phyloP scores from a whole-genome alignment of 2,797 vertebrate genomes.

The Notolabrus celidotus region DNA sequence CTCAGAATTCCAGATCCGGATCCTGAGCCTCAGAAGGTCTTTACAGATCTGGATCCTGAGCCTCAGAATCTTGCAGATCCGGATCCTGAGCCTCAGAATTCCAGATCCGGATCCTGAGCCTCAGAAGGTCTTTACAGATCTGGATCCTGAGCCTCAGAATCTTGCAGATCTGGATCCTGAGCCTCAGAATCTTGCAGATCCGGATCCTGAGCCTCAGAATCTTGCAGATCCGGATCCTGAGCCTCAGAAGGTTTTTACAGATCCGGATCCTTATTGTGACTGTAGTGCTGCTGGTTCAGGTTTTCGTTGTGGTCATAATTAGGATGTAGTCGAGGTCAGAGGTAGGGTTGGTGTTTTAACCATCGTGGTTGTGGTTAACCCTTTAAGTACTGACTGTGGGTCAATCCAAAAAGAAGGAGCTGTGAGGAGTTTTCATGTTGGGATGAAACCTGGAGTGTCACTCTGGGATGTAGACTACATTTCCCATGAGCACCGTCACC shows the following conservation, averaged over 20 bases:
- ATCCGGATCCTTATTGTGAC: conserved; percentile 30
- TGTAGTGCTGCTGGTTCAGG: conserved; percentile 43
- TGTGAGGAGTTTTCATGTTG: too few species aligned
- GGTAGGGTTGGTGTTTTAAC: conserved; percentile 31
- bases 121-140: conserved; percentile 21
- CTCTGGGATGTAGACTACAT: too few species aligned
- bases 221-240: conserved; percentile 32
- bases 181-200: conserved; percentile 19
- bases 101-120: conserved; percentile 29
- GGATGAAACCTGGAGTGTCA: too few species aligned
- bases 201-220: conserved; percentile 11
- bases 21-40: too few species aligned
- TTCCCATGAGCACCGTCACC: too few species aligned
- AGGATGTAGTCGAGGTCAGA: conserved; percentile 50
- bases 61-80: conserved; percentile 18
- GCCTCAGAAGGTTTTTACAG: conserved; percentile 13
- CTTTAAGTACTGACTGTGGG: conserved; percentile 39
- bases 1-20: conserved; percentile 22
- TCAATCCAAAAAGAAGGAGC: conserved; percentile 3
- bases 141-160: conserved; percentile 11
- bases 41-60: conserved; percentile 31
- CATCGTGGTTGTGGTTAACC: conserved; percentile 23
- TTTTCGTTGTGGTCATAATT: conserved; percentile 44
- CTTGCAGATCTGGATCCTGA: conserved; percentile 32
- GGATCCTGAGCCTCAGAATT: conserved; percentile 12